Evolutionary conservation across 1,140 invertebrate genomes (phyloP).

Genomic region (Calycopis cecrops): DNA sequence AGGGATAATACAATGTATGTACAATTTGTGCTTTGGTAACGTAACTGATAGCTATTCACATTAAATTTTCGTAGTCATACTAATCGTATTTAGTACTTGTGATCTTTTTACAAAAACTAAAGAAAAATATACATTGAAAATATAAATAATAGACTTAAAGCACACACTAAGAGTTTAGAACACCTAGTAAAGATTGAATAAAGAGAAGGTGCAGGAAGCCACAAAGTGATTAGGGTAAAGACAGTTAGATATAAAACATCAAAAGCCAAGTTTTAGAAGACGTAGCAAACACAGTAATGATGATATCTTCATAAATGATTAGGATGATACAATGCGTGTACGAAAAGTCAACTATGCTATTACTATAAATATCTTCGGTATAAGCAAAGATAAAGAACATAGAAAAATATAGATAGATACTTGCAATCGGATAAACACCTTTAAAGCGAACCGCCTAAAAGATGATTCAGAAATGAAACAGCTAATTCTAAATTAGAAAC

Average conservation of each 20-base stretch:
- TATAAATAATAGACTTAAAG: too few species aligned
- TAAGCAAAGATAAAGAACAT: background rate
- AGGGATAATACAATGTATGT: too few species aligned
- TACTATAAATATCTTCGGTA: background rate
- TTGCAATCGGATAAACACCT: background rate
- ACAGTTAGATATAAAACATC: slow-evolving; percentile 11
- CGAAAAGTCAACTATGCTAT: background rate
- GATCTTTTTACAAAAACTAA: too few species aligned
- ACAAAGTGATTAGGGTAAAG: slow-evolving; percentile 13
- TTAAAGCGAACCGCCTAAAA: slow-evolving; percentile 21
- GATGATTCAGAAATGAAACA: slow-evolving; percentile 34
- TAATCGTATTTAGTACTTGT: too few species aligned
- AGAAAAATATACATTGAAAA: too few species aligned
- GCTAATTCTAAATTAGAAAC: slow-evolving; percentile 37
- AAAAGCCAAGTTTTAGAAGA: slow-evolving; percentile 13
- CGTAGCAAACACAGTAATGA: slow-evolving; percentile 2
- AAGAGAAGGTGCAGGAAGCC: slow-evolving; percentile 12
- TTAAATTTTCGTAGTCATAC: too few species aligned
- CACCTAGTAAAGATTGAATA: slow-evolving; percentile 2
- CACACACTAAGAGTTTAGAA: too few species aligned
- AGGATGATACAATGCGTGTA: background rate
- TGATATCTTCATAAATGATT: background rate
- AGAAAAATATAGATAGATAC: slow-evolving; percentile 6
- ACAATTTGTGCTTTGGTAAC: too few species aligned
- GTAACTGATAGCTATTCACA: too few species aligned